phyloP scores from a whole-genome alignment of 1,140 invertebrate genomes.

The Drosophila serrata region DNA sequence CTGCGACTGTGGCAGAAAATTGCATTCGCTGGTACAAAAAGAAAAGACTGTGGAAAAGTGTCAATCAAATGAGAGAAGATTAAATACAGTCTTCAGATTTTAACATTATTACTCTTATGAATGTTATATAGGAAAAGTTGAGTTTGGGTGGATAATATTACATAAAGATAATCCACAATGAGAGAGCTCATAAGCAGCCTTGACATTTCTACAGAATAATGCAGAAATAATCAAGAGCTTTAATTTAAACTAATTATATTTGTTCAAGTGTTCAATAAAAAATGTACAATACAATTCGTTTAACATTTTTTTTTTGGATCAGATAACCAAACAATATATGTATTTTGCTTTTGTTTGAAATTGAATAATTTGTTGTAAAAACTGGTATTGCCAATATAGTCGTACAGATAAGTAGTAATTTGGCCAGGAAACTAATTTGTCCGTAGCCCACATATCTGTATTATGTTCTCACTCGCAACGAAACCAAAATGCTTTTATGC shows the following conservation, averaged over 20 bases:
- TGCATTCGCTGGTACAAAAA: constrained; percentile 6
- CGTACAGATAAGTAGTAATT: constrained; percentile 12
- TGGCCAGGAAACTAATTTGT: constrained; percentile 6
- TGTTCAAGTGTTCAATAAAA: too few relatives aligned
- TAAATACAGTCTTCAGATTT: not conserved
- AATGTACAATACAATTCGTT: not conserved
- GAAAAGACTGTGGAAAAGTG: not conserved
- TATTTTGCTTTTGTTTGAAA: not conserved
- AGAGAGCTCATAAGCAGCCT: not conserved
- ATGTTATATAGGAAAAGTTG: not conserved
- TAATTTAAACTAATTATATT: too few relatives aligned
- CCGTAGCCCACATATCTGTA: constrained; percentile 3
- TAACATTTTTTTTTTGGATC: not conserved
- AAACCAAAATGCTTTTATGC: constrained; percentile 75
- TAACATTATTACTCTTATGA: too few relatives aligned
- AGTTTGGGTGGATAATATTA: not conserved
- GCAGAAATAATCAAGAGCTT: not conserved
- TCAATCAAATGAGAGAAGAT: constrained; percentile 14
- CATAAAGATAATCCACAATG: not conserved
- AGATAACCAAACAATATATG: not conserved
- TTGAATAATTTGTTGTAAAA: constrained; percentile 1
- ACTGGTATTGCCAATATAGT: not conserved
- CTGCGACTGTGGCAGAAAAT: constrained; percentile 26
- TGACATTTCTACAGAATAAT: not conserved
- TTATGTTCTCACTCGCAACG: constrained; percentile 32